phyloP scores from a whole-genome alignment of 2,888 invertebrate genomes.

The Nemapogon koenigi region DNA sequence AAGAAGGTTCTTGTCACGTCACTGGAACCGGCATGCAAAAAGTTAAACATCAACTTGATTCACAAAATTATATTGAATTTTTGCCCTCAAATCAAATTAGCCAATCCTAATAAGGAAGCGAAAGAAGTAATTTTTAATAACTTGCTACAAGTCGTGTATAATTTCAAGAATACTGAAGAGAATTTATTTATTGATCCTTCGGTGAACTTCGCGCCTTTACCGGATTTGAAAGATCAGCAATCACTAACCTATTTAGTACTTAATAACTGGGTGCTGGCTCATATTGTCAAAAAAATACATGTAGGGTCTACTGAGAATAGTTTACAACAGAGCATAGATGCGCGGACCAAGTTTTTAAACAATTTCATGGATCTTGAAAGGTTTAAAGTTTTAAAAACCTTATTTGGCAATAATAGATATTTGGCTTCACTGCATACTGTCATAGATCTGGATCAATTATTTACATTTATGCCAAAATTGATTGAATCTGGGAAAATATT shows the following conservation, averaged over 20 bases:
- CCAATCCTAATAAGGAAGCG: slow-evolving; percentile 41
- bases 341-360: slow-evolving; percentile 65
- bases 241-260: slow-evolving; percentile 68
- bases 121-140: slow-evolving; percentile 43
- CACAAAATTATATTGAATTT: slow-evolving; percentile 76
- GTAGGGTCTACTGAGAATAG: slow-evolving; percentile 53
- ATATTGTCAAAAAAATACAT: slow-evolving; percentile 71
- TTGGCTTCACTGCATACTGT: slow-evolving; percentile 66
- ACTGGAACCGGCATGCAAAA: slow-evolving; percentile 72
- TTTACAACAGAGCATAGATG: slow-evolving; percentile 57
- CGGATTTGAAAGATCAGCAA: slow-evolving; percentile 52
- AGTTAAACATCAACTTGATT: slow-evolving; percentile 75
- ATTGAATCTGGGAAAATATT: slow-evolving; percentile 49
- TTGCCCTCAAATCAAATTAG: slow-evolving; percentile 69
- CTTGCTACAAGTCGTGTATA: slow-evolving; percentile 43
- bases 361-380: slow-evolving; percentile 65
- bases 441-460: slow-evolving; percentile 56
- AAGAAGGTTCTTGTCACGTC: slow-evolving; percentile 70
- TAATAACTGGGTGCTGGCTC: slow-evolving; percentile 73
- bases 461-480: slow-evolving; percentile 50
- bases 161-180: slow-evolving; percentile 49
- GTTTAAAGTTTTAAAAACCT: slow-evolving; percentile 54
- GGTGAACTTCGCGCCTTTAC: slow-evolving; percentile 44
- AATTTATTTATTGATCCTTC: slow-evolving; percentile 54
- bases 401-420: slow-evolving; percentile 64